Evolutionary conservation across 2,797 vertebrate species (phyloP).

Genomic region (Margarornis squamiger): DNA sequence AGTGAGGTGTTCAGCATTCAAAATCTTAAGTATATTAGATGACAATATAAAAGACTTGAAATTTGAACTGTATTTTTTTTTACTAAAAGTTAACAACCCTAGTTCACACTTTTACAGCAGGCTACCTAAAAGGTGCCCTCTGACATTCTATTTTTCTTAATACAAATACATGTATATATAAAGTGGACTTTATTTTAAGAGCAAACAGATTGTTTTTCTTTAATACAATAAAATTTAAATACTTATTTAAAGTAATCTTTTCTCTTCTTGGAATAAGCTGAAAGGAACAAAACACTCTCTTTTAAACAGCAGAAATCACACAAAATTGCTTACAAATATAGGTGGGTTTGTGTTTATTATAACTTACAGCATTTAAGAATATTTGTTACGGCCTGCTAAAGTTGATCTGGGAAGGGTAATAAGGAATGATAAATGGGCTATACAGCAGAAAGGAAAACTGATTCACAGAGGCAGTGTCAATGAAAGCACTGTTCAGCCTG

Average conservation of each 20-base stretch:
- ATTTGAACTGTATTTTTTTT: neutral
- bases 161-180: neutral
- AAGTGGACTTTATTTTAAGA: neutral
- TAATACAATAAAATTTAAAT: neutral
- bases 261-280: neutral
- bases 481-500: neutral
- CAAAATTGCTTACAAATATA: neutral
- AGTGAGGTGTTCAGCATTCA: neutral
- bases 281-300: neutral
- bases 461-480: neutral
- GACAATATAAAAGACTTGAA: neutral
- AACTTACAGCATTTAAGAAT: neutral
- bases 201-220: neutral
- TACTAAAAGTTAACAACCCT: neutral
- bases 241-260: neutral
- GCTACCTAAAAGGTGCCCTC: neutral
- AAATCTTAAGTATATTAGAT: neutral
- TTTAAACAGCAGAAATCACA: neutral
- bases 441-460: neutral
- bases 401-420: neutral
- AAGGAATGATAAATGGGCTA: neutral
- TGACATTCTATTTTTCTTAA: neutral
- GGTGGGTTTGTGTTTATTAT: neutral
- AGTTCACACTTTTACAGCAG: neutral
- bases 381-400: neutral